A percentile compares a stretch with the other conserved stretches of the same genome.
Conservation (phyloP, 1,140 invertebrate species). For the Anastrepha ludens region DNA sequence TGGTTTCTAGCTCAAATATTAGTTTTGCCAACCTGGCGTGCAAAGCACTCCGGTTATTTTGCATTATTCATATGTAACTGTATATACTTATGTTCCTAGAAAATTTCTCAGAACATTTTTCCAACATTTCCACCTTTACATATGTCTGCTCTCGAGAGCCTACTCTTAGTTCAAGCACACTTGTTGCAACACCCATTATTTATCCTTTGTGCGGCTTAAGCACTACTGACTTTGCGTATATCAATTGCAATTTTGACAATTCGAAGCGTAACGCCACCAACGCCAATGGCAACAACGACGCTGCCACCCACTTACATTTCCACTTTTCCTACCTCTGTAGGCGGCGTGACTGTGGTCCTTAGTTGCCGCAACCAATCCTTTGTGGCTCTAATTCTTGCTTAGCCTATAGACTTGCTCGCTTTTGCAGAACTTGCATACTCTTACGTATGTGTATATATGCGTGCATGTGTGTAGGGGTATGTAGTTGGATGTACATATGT, state of each 20-base stretch:
- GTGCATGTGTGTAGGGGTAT: neutral
- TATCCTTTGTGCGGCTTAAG: neutral
- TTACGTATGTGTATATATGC: neutral
- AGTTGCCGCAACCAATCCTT: slow-evolving; percentile 1
- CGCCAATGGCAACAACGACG: neutral
- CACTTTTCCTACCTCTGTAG: neutral
- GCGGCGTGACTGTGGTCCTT: slow-evolving; percentile 3
- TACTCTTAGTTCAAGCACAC: neutral
- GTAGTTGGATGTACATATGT: neutral
- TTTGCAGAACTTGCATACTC: neutral
- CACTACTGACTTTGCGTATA: slow-evolving; percentile 11
- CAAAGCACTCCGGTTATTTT: too few species aligned
- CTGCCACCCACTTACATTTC: slow-evolving; percentile 24
- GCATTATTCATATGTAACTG: too few species aligned
- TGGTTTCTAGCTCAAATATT: too few species aligned
- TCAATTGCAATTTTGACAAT: slow-evolving; percentile 53
- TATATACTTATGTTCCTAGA: too few species aligned
- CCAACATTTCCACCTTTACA: too few species aligned
- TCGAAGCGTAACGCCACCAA: slow-evolving; percentile 29
- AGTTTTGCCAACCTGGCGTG: too few species aligned
- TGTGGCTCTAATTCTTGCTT: slow-evolving; percentile 43
- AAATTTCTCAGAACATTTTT: too few species aligned
- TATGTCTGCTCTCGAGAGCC: too few species aligned
- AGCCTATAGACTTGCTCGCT: slow-evolving; percentile 15
- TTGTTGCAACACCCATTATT: neutral